Evolutionary conservation across 1,140 invertebrate species (phyloP).

Genomic region (Drosophila yakuba): DNA sequence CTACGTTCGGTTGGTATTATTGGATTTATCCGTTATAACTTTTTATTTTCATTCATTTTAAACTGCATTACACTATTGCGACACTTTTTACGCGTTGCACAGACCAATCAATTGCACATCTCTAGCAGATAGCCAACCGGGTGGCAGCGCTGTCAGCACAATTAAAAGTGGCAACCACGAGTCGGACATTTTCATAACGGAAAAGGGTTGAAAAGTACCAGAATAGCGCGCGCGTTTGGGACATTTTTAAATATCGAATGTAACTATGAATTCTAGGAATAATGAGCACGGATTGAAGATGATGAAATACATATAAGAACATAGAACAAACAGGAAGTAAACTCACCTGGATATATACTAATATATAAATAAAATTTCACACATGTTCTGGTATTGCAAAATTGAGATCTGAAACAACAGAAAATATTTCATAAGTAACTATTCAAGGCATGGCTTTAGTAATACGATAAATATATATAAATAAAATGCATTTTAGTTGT

Average conservation of each 20-base stretch:
- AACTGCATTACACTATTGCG: no score
- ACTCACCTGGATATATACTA: slow-evolving; percentile 19
- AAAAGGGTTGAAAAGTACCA: slow-evolving; percentile 39
- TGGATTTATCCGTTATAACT: not conserved
- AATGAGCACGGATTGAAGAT: not conserved
- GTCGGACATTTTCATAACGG: slow-evolving; percentile 22
- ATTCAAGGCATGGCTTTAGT: not conserved
- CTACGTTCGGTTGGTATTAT: not conserved
- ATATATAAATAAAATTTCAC: not conserved
- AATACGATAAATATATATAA: not conserved
- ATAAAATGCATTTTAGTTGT: slow-evolving; percentile 1
- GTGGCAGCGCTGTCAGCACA: slow-evolving; percentile 28
- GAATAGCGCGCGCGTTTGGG: slow-evolving; percentile 19
- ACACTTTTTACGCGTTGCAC: not conserved
- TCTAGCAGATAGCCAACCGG: not conserved
- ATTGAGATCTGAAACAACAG: slow-evolving; percentile 19
- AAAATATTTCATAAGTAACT: slow-evolving; percentile 1
- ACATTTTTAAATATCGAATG: slow-evolving; percentile 3
- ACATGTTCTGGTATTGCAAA: not conserved
- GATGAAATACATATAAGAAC: not conserved
- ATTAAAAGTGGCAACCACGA: slow-evolving; percentile 24
- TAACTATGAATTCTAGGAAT: not conserved
- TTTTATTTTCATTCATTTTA: not conserved
- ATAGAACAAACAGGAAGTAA: not conserved
- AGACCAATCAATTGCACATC: slow-evolving; percentile 23